phyloP scores from a whole-genome alignment of 2,797 vertebrate species.

The Sebastes itinus region DNA sequence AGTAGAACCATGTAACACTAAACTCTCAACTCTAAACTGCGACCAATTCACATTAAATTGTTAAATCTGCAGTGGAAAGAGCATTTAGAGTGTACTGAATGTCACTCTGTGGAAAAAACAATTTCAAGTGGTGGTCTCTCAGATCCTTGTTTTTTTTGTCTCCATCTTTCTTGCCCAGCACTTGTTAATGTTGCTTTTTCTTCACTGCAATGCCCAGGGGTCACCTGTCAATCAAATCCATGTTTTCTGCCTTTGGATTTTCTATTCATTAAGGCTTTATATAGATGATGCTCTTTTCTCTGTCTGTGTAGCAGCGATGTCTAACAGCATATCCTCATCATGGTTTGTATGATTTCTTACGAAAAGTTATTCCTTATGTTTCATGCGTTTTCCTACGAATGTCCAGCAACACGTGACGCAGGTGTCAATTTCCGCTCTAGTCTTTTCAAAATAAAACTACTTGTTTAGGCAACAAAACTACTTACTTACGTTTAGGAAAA shows the following conservation, averaged over 20 bases:
- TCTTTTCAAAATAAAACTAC: too few relatives aligned
- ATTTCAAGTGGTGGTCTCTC: neutral
- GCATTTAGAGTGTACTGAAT: neutral
- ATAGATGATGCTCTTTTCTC: neutral
- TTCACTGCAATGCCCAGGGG: neutral
- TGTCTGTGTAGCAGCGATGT: neutral
- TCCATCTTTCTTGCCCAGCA: neutral
- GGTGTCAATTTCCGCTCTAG: too few relatives aligned
- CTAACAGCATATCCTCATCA: neutral
- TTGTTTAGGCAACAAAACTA: too few relatives aligned
- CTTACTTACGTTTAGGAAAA: too few relatives aligned
- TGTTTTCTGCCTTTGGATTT: neutral
- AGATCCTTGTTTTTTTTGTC: neutral
- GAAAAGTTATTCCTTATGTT: too few relatives aligned
- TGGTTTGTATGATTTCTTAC: too few relatives aligned
- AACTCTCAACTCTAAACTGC: neutral
- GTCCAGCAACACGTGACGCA: too few relatives aligned
- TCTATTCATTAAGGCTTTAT: neutral
- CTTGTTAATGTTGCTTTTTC: neutral
- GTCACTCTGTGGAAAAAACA: slow-evolving; percentile 1
- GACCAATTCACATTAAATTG: neutral
- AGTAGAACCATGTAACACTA: neutral
- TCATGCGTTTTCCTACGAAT: too few relatives aligned
- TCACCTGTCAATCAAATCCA: neutral
- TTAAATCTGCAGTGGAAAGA: neutral